Percentiles rank a stretch among this genome's conserved stretches.
phyloP scores from a whole-genome alignment of 2,888 invertebrate species.

The Latrodectus hesperus region DNA sequence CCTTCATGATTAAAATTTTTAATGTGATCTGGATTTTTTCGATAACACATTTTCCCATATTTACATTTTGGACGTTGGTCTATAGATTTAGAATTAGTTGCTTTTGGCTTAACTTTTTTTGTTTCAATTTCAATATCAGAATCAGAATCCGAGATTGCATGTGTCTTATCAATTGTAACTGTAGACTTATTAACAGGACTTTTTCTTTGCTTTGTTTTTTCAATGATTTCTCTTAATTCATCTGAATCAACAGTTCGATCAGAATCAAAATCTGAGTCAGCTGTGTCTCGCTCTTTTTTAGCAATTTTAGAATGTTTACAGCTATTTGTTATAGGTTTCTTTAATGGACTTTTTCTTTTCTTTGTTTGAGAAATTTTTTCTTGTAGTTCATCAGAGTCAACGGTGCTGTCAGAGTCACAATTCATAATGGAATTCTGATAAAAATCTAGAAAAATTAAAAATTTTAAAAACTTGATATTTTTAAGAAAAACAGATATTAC shows the following conservation, averaged over 20 bases:
- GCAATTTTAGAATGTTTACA: not conserved
- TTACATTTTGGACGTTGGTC: slow-evolving; percentile 78
- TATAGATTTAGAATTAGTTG: not conserved
- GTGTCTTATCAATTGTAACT: not conserved
- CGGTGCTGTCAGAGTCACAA: slow-evolving; percentile 57
- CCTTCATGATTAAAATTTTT: slow-evolving; percentile 84
- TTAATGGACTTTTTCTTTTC: not conserved
- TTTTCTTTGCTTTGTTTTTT: not conserved
- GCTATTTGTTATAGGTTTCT: not conserved
- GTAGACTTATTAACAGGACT: not conserved
- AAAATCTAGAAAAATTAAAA: too few species aligned
- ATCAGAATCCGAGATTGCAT: slow-evolving; percentile 6
- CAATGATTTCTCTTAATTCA: not conserved
- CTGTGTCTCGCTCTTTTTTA: not conserved
- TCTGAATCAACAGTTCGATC: slow-evolving; percentile 78
- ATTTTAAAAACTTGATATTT: too few species aligned
- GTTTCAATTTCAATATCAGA: not conserved
- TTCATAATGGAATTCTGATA: not conserved
- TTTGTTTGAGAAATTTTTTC: slow-evolving; percentile 38
- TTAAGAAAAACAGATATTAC: too few species aligned
- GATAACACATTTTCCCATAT: slow-evolving; percentile 86
- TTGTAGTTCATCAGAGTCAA: slow-evolving; percentile 62
- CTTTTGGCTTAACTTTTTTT: not conserved
- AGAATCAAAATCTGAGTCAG: slow-evolving; percentile 75
- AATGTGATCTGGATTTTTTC: slow-evolving; percentile 89